Evolutionary conservation across 2,888 invertebrate genomes (phyloP), one percentile per base, ranked within the genome.

Genomic region (Caenorhabditis imperialis): DNA sequence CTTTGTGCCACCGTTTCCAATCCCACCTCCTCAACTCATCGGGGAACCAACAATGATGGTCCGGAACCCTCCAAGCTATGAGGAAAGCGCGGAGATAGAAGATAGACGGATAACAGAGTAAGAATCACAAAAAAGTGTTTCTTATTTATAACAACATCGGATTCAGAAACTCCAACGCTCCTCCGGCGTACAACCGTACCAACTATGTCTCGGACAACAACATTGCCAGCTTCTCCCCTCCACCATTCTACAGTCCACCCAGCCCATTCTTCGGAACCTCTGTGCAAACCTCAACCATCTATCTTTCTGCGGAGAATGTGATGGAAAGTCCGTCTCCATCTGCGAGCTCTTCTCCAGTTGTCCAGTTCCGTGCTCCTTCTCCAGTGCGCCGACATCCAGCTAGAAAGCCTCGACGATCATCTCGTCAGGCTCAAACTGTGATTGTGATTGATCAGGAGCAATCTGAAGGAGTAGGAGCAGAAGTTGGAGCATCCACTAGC

Each of bases 191-290:
- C 60, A 65, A 60, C 42, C 27, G 16, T 7, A 55, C 60, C 5
- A 45, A 71, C 22, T 37, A 8, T 22, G 55, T 42, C 2, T 47
- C 48, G 5, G 60, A 60, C 22, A 71, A 62, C 53, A 73, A 65
- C 58, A 74, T 74, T 14, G 69, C 75, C 4, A 69, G 65, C 47
- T 75, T 70, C 30, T 75, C 75, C 0, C 75, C 75, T 12, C 75
- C 75, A 14, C 75, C 75, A 14, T 75, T 62, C 44, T 75, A 75
- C 47, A 60, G 69, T 20, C 69, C 75, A 12, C 44, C 44, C 3
- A 60, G 51, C 22, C 71, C 62, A 6, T 51, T 51, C 22, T 54
- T 54, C n/a, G 53, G 40, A 53, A 48, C 72, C 6, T 57, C 57
- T 3, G 58, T 58, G 5, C 73, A 73, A 47, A 65, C 73, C 1